phyloP scores from a whole-genome alignment of 1,140 invertebrate genomes.

The Papilio xuthus region DNA sequence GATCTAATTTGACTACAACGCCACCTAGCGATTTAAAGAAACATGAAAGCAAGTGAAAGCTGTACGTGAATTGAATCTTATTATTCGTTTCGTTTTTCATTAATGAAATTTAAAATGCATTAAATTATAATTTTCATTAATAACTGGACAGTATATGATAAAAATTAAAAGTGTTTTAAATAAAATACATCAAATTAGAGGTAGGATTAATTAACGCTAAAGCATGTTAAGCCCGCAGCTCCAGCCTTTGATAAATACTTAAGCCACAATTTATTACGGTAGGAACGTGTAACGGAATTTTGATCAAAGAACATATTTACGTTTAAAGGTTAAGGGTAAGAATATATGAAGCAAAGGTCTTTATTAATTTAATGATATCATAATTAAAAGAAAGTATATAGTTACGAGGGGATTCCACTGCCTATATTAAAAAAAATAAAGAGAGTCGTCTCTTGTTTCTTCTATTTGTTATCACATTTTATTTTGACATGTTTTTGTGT shows the following conservation, averaged over 20 bases:
- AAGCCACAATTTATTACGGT: slow-evolving; percentile 14
- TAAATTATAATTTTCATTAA: not conserved
- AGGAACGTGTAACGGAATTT: slow-evolving; percentile 19
- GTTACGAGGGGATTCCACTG: too few relatives aligned
- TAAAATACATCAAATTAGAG: slow-evolving; percentile 7
- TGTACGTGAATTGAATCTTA: too few relatives aligned
- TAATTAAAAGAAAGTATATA: too few relatives aligned
- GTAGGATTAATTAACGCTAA: slow-evolving; percentile 8
- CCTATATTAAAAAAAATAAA: too few relatives aligned
- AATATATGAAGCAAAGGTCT: not conserved
- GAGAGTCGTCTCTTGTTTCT: too few relatives aligned
- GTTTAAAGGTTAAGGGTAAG: not conserved
- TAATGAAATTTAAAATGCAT: too few relatives aligned
- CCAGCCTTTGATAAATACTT: slow-evolving; percentile 20
- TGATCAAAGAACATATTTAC: slow-evolving; percentile 12
- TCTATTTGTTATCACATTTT: too few relatives aligned
- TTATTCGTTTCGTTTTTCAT: too few relatives aligned
- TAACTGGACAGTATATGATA: not conserved
- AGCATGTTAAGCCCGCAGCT: not conserved
- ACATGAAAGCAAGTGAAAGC: too few relatives aligned
- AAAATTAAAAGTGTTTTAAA: not conserved
- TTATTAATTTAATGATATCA: too few relatives aligned
- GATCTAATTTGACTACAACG: slow-evolving; percentile 5
- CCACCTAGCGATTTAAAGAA: not conserved
- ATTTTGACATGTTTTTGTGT: too few relatives aligned